These are phyloP conservation scores for Etheostoma spectabile DNA, from an alignment of 2,113 vertebrate species.

Conservation along the genomic window DNA sequence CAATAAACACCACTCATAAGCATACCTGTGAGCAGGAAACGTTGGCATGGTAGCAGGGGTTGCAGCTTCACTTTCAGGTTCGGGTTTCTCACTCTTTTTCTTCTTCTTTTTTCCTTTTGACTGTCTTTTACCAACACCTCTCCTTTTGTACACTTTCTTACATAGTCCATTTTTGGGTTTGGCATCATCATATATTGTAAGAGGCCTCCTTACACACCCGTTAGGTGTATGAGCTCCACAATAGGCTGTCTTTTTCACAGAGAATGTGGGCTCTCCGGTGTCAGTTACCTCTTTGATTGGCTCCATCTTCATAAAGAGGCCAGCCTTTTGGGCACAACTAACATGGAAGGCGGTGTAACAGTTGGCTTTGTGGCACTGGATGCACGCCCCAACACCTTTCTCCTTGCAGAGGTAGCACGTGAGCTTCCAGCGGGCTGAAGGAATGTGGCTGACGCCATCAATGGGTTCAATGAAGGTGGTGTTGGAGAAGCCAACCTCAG, in stretches of 20 bases:
- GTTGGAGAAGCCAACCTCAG: conserved; percentile 98
- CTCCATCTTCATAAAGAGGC: conserved; percentile 98
- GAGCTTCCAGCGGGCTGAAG: conserved; percentile 96
- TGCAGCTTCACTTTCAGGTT: conserved; percentile 83
- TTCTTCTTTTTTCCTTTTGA: conserved; percentile 91
- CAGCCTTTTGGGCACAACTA: conserved; percentile 94
- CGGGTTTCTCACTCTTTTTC: conserved; percentile 88
- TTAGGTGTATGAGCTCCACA: conserved; percentile 95
- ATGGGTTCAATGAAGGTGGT: conserved; percentile 98
- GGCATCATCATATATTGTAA: conserved; percentile 91
- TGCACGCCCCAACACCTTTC: conserved; percentile 96
- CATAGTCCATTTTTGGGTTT: conserved; percentile 92
- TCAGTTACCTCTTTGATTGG: conserved; percentile 89
- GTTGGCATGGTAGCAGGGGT: conserved; percentile 86
- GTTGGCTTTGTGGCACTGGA: conserved; percentile 99
- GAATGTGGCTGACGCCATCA: conserved; percentile 94
- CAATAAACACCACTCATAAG: neutral
- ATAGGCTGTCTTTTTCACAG: conserved; percentile 96
- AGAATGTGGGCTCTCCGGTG: conserved; percentile 86
- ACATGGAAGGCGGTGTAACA: conserved; percentile 99
- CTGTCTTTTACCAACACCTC: conserved; percentile 80
- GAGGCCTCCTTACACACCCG: conserved; percentile 89
- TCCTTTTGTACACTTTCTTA: conserved; percentile 84
- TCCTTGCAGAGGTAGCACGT: conserved; percentile 99
- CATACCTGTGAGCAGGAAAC: conserved; percentile 94